Evolutionary conservation across 2,888 invertebrate species (phyloP), one percentile per base, ranked within the genome.

Genomic region (Xestia xanthographa): DNA sequence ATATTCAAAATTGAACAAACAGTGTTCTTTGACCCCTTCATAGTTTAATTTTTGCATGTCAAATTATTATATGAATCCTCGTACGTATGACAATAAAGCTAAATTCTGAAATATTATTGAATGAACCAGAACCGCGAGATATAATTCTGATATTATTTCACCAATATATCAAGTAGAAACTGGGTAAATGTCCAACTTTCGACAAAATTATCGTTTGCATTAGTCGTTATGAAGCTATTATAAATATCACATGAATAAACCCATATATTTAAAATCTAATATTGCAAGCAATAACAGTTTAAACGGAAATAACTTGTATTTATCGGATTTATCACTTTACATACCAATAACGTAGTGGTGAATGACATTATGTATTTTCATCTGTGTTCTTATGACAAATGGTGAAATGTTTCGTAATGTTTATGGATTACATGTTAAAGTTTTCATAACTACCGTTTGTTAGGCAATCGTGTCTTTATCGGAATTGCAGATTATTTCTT

Each of bases 221-320:
- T 87, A 87, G 87, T 77, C 65, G 79, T 82, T 87, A 85, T 85
- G 86, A 86, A 88, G 87, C 79, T 70, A 85, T 89, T 87, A 88
- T 88, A 88, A 85, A 88, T 88, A 88, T 83, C 76, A 84, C 60
- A 80, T 78, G 72, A 79, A 82, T 83, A 79, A 81, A 87, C 77
- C 75, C 26, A 86, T 85, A 82, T 75, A 82, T 87, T 87, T 87
- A 68, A 87, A 86, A 80, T 82, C 84, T 78, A 87, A 87, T 86
- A 86, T 86, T 77, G 79, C 77, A 80, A 85, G 86, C 83, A 86
- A 86, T 87, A 87, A 86, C 87, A 87, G 81, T 86, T 86, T 86
- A 83, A 87, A 71, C 84, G 74, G 76, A 84, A 79, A 85, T 83
- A 85, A 79, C 77, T 67, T 66, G 72, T 83, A 79, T 86, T 81